Evolutionary conservation across 2,797 vertebrate genomes (phyloP).

Genomic region (Numenius phaeopus): DNA sequence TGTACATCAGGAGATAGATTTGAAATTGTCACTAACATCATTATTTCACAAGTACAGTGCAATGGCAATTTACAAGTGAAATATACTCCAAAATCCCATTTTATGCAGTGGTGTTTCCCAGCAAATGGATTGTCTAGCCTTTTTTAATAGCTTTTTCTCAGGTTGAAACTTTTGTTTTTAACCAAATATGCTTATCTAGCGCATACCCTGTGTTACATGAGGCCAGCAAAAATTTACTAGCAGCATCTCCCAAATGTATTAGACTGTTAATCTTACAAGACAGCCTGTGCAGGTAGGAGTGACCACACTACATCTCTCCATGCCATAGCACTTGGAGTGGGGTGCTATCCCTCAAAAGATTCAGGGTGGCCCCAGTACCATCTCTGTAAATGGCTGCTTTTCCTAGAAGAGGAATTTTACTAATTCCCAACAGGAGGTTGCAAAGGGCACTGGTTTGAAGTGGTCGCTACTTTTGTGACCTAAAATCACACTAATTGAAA

Average conservation of each 20-base stretch:
- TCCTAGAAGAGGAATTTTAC: background rate
- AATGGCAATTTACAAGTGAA: constrained; percentile 57
- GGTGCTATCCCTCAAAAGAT: background rate
- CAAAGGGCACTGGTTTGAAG: background rate
- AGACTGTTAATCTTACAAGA: background rate
- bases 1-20: constrained; percentile 62
- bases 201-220: background rate
- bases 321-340: accelerated
- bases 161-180: background rate
- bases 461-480: background rate
- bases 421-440: background rate
- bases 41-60: constrained; percentile 19
- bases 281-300: background rate
- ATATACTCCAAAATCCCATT: constrained; percentile 14
- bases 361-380: background rate
- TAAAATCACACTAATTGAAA: background rate
- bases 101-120: background rate
- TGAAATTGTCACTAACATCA: constrained; percentile 54
- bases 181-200: background rate
- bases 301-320: background rate
- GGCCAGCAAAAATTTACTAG: background rate
- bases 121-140: background rate
- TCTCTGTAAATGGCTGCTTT: background rate
- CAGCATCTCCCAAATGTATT: background rate
- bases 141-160: background rate